Percentiles rank a stretch among this genome's conserved stretches.
Evolutionary conservation across 2,888 invertebrate genomes (phyloP).

Genomic region (Beris chalybata): DNA sequence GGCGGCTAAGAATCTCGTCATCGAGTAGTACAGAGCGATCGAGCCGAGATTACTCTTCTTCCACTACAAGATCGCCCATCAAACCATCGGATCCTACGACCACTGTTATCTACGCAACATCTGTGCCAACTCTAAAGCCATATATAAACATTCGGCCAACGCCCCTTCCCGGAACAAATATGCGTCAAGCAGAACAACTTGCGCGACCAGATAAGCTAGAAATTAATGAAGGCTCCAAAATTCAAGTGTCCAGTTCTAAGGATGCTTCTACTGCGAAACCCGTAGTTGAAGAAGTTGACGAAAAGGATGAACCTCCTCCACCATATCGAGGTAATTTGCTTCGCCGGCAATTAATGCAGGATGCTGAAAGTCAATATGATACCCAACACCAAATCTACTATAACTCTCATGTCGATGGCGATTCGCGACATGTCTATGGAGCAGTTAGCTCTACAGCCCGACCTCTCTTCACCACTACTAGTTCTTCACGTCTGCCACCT

Average conservation of each 20-base stretch:
- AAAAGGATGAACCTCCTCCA: conserved; percentile 56
- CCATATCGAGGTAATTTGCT: conserved; percentile 62
- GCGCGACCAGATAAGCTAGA: conserved; percentile 42
- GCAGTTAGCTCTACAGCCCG: conserved; percentile 66
- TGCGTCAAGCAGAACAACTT: conserved; percentile 37
- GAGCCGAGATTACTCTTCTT: background rate
- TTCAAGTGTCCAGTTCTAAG: conserved; percentile 33
- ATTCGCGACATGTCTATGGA: conserved; percentile 70
- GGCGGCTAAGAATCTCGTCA: conserved; percentile 56
- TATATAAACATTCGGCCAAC: conserved; percentile 43
- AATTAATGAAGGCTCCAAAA: conserved; percentile 41
- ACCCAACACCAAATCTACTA: conserved; percentile 59
- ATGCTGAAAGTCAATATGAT: conserved; percentile 58
- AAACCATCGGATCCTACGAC: conserved; percentile 41
- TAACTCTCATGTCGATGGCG: conserved; percentile 66
- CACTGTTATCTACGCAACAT: conserved; percentile 45
- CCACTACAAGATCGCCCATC: background rate
- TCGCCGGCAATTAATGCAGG: conserved; percentile 65
- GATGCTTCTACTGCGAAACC: conserved; percentile 55
- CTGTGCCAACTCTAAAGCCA: conserved; percentile 43
- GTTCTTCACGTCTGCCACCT: conserved; percentile 61
- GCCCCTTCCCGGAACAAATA: conserved; percentile 35
- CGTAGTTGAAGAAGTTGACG: conserved; percentile 59
- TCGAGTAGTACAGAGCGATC: conserved; percentile 15
- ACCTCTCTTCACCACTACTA: conserved; percentile 69